A percentile compares a stretch with the other conserved stretches of the same genome.
These are phyloP conservation scores for Leptopilina boulardi DNA, from an alignment of 1,140 invertebrate species.

Conservation along the genomic window DNA sequence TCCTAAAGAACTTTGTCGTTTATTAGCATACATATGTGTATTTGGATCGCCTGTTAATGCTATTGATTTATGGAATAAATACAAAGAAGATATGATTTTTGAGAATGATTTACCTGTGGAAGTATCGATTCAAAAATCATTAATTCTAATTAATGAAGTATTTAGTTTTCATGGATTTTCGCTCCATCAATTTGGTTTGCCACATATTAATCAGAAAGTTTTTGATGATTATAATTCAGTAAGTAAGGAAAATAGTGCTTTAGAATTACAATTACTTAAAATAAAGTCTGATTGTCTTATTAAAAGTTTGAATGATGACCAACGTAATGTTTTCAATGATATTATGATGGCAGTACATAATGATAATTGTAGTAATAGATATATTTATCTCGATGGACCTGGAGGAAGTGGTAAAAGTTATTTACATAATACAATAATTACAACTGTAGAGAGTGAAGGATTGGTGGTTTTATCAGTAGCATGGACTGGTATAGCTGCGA, in stretches of 20 bases:
- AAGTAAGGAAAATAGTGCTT: not conserved
- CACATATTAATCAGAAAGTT: not conserved
- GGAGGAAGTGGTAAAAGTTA: slow-evolving; percentile 58
- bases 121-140: not conserved
- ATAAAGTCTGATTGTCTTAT: not conserved
- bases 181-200: not conserved
- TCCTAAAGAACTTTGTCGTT: no score
- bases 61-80: slow-evolving; percentile 20
- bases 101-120: not conserved
- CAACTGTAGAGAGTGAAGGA: slow-evolving; percentile 28
- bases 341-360: not conserved
- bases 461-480: no score
- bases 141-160: not conserved
- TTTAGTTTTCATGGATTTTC: not conserved
- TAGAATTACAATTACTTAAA: no score
- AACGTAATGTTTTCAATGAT: not conserved
- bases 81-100: slow-evolving; percentile 16
- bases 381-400: slow-evolving; percentile 53
- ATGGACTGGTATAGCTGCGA: no score
- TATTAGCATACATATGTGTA: slow-evolving; percentile 28
- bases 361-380: slow-evolving; percentile 31
- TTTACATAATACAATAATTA: slow-evolving; percentile 54
- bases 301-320: not conserved
- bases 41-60: slow-evolving; percentile 2
- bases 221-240: not conserved